Evolutionary conservation across 2,113 vertebrate species (phyloP).

Genomic region (Rissa tridactyla): DNA sequence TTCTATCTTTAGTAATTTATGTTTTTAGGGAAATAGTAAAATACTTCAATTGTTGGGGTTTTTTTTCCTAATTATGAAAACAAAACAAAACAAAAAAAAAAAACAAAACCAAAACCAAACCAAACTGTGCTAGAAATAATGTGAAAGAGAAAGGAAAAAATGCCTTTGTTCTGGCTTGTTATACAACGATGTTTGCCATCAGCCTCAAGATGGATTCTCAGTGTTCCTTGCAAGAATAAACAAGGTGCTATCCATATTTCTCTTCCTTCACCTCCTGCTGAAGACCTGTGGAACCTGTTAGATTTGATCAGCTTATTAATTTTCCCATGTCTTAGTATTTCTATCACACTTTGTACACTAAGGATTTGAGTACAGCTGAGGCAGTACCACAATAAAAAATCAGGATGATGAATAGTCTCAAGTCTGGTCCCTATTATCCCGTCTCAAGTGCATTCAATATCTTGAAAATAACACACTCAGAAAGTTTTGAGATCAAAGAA

Average conservation of each 20-base stretch:
- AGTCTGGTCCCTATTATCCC: not conserved
- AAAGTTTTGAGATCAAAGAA: slow-evolving; percentile 1
- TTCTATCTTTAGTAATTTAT: not conserved
- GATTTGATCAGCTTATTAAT: not conserved
- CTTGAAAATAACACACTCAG: not conserved
- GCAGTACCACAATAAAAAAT: not conserved
- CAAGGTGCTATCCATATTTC: not conserved
- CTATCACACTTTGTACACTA: not conserved
- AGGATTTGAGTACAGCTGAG: not conserved
- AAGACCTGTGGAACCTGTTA: not conserved
- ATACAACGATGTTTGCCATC: not conserved
- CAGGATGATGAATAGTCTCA: slow-evolving; percentile 5
- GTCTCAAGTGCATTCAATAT: not conserved
- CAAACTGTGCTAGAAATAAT: not conserved
- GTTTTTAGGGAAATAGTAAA: not conserved
- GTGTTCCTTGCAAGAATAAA: not conserved
- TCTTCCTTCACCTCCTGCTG: not conserved
- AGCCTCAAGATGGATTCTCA: not conserved
- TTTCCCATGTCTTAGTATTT: not conserved
- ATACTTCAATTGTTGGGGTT: not conserved
- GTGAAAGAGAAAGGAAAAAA: not conserved
- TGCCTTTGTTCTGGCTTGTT: not conserved
- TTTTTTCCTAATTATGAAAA: not conserved
- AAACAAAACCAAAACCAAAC: not conserved
- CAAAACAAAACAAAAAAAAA: too few species aligned